Conservation (phyloP, 53 echinoderm and acorn worm genomes). For the Hippasteria phrygiana region DNA sequence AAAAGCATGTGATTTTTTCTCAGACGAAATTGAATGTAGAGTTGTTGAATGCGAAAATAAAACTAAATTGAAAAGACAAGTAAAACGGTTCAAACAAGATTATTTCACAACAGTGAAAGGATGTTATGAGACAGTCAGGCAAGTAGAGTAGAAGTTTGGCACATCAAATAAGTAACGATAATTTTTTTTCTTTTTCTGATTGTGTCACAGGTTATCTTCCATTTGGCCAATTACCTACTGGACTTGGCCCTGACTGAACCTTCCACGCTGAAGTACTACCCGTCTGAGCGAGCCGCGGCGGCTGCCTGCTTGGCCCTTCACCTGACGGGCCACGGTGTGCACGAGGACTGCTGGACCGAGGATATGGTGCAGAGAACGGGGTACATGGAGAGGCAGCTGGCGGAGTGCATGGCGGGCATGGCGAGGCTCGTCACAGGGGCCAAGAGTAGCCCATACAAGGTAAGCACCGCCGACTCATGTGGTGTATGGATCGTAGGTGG, state of each 20-base stretch:
- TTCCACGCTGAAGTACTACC: slow-evolving; percentile 9
- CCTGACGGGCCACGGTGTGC: neutral
- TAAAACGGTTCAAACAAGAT: too few relatives aligned
- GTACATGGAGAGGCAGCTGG: neutral
- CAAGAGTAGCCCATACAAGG: neutral
- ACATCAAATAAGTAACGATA: too few relatives aligned
- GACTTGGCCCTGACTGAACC: slow-evolving; percentile 1
- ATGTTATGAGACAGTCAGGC: too few relatives aligned
- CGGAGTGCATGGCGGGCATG: neutral
- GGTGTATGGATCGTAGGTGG: neutral
- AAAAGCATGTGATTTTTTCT: too few relatives aligned
- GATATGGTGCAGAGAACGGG: neutral
- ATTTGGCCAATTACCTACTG: slow-evolving; percentile 21
- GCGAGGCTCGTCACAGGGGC: neutral
- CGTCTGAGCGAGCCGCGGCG: slow-evolving; percentile 29
- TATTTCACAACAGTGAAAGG: too few relatives aligned
- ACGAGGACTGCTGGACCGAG: slow-evolving; percentile 5
- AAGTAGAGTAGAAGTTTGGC: too few relatives aligned
- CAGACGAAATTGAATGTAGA: too few relatives aligned
- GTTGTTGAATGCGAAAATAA: too few relatives aligned
- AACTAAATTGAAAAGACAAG: too few relatives aligned
- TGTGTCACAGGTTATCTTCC: neutral
- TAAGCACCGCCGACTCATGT: neutral
- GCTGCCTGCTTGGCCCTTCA: slow-evolving; percentile 3
- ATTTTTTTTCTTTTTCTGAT: neutral